Evolutionary conservation across 2,888 invertebrate genomes (phyloP), one percentile per base, ranked within the genome.

Genomic region (Macroteleia sp.): DNA sequence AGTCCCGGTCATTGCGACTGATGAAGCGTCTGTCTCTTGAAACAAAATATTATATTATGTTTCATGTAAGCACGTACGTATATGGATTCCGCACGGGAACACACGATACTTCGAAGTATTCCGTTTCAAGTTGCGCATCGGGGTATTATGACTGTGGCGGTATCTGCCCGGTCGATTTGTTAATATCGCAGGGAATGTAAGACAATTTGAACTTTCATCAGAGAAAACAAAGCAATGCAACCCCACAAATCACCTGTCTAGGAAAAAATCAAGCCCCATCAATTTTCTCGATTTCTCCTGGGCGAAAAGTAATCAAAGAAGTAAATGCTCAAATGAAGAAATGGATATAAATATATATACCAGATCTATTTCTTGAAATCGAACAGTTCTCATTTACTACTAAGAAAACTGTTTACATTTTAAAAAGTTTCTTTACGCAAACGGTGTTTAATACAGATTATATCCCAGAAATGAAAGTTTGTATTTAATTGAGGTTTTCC

Each of bases 1-100:
- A n/a, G n/a, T n/a, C n/a, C n/a, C n/a, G n/a, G n/a, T n/a, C n/a
- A 61, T 61, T 61, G 22, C 14, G 41, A 52, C 17, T 44, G 52
- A 54, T 44, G 57, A 16, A 36, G 25, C 39, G 57, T 41, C 16
- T 16, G 5, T 14, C 16, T 20, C 17, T 20, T 6, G 22, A 34
- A 36, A 36, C 36, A 32, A 39, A 48, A 66, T 57, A 59, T 64
- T 44, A 36, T 66, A 64, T 73, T 59, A 71, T 44, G 46, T 70
- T 61, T 14, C 71, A 25, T 17, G 62, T 41, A 48, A 62, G 48
- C 22, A 30, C 22, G 73, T 36, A 44, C 57, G 34, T 50, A 17
- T 66, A 59, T 8, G 66, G 73, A 66, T 73, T 73, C 66, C 20
- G 16, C 12, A 10, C 19, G 20, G 12, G 9, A 41, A 66, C 56